Percentiles rank a stretch among this genome's conserved stretches.
Evolutionary conservation across 2,888 invertebrate genomes (phyloP).

Genomic region (Trisateles emortualis): DNA sequence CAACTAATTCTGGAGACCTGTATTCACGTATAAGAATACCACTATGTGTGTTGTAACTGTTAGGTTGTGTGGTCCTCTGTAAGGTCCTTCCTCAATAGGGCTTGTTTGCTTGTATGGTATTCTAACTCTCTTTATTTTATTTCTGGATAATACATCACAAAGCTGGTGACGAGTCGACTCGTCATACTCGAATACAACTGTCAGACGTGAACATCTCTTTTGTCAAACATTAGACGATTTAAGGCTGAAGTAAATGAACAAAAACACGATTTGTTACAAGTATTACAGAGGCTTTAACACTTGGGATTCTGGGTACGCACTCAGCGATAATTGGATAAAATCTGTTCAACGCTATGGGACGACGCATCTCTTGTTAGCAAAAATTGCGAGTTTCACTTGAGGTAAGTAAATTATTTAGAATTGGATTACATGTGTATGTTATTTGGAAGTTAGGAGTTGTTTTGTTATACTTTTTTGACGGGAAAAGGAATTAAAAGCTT

Average conservation of each 20-base stretch:
- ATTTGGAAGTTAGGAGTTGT: not conserved
- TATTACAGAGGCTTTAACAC: conserved; percentile 8
- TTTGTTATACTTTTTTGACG: conserved; percentile 2
- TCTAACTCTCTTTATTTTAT: too few relatives aligned
- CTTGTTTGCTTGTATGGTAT: too few relatives aligned
- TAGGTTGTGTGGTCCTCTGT: too few relatives aligned
- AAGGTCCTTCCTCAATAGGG: too few relatives aligned
- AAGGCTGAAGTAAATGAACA: conserved; percentile 10
- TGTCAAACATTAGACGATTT: not conserved
- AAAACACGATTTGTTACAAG: conserved; percentile 13
- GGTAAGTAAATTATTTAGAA: conserved; percentile 13
- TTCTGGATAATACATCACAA: too few relatives aligned
- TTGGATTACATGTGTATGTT: conserved; percentile 13
- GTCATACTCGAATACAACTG: too few relatives aligned
- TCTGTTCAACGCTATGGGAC: conserved; percentile 32
- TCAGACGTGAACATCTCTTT: not conserved
- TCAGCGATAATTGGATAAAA: conserved; percentile 45
- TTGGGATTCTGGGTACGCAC: conserved; percentile 27
- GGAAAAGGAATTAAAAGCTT: conserved; percentile 1
- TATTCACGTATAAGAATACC: too few relatives aligned
- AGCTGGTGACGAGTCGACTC: too few relatives aligned
- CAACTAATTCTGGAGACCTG: too few relatives aligned
- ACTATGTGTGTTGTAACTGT: too few relatives aligned
- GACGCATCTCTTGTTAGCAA: conserved; percentile 20
- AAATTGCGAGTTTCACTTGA: conserved; percentile 11